These are phyloP conservation scores for Nicator chloris DNA, from an alignment of 2,113 vertebrate species.

Conservation along the genomic window DNA sequence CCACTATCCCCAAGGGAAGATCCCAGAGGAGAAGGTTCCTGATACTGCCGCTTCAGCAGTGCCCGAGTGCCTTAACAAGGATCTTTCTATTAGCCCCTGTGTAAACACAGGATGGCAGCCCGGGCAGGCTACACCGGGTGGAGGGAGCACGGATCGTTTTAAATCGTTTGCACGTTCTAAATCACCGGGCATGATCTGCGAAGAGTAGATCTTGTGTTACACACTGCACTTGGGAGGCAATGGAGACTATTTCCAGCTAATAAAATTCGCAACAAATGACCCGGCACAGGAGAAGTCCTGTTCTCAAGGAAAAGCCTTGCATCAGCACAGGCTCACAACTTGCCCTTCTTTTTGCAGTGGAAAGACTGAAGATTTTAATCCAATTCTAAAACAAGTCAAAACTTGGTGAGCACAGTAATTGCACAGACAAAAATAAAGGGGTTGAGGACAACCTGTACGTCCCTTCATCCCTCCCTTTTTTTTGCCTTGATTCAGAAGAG, in stretches of 20 bases:
- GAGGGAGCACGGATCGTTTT: not conserved
- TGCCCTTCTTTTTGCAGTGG: not conserved
- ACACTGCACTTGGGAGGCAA: not conserved
- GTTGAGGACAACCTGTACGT: not conserved
- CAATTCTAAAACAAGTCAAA: not conserved
- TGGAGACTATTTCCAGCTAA: not conserved
- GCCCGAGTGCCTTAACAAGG: not conserved
- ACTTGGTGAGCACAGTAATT: not conserved
- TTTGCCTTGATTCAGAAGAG: not conserved
- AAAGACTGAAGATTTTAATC: conserved; percentile 11
- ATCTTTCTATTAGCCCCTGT: not conserved
- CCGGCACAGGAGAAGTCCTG: not conserved
- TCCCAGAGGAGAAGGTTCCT: not conserved
- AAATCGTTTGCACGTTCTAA: not conserved
- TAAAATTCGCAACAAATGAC: conserved; percentile 4
- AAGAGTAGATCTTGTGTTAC: conserved; percentile 34
- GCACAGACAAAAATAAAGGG: not conserved
- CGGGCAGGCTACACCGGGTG: not conserved
- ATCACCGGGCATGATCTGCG: not conserved
- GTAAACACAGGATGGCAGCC: not conserved
- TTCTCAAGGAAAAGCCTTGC: not conserved
- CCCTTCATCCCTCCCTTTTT: rapidly evolving
- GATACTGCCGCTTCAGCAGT: not conserved
- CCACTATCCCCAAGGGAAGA: not conserved
- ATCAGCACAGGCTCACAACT: not conserved